Base-by-base conservation (phyloP, 2,113 vertebrate species). In the Pachypanchax playfairii region DNA sequence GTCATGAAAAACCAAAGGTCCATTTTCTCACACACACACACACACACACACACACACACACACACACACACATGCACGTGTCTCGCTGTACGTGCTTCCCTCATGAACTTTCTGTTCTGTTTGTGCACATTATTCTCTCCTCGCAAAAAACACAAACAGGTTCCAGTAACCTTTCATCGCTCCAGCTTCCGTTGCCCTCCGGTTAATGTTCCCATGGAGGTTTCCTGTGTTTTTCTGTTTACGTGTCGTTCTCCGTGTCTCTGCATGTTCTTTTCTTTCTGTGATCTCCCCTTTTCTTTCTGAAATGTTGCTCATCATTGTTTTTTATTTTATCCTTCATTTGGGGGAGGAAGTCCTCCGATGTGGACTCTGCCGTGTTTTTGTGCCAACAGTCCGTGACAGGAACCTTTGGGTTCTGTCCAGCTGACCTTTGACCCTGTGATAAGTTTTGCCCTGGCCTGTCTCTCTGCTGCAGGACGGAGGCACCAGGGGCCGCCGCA, bases 401-500 rank as follows among this genome's bases (percentile, higher is more conserved):
- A 64, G 63, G 57, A 55, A 46, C 59, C 22, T 70, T 14, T 31
- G 60, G 72, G 43, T 58, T 38, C 46, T 64, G 25, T 48, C 63
- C 59, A 55, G 3, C 53, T 73, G 42, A 70, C 51, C 41, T 61
- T 44, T 63, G 54, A 65, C 39, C 51, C 53, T 3, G 6, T 60
- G 5, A 54, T 66, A 62, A 73, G 18, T 13, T 69, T 2, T 52
- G 24, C 60, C 25, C 6, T 41, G 17, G 17, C 3, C 29, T 68
- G 17, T 80, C 46, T 64, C 43, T 71, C 26, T 51, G 49, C 57
- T 83, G 36, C 86, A 93, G 92, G 97, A 99, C 9, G 97, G 97
- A 46, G 97, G 97, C 87, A 99, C 97, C 80, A 94, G 97, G 80
- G 97, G 97, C 65, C 96, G 97, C 55, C 97, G 97, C 64, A 98